phyloP scores from a whole-genome alignment of 2,888 invertebrate genomes.

The Anthoptus insignis region DNA sequence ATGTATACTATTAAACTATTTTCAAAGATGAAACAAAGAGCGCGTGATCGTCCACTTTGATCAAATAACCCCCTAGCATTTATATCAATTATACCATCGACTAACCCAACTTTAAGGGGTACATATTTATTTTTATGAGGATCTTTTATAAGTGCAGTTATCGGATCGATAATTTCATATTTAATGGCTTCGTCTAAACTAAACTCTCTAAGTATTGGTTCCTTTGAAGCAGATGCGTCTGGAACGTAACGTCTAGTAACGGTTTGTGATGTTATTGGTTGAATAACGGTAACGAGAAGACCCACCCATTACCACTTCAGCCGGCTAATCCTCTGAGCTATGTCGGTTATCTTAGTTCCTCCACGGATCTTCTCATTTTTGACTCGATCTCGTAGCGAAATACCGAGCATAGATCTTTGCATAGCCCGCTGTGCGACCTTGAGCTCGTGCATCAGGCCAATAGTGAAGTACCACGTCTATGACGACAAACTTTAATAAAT shows the following conservation, averaged over 20 bases:
- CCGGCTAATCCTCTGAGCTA: no score
- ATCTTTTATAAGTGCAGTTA: slow-evolving; percentile 93
- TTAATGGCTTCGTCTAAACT: slow-evolving; percentile 94
- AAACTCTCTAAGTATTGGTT: slow-evolving; percentile 89
- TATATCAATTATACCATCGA: slow-evolving; percentile 89
- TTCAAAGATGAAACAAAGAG: slow-evolving; percentile 92
- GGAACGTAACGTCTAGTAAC: slow-evolving; percentile 80
- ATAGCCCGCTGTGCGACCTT: no score
- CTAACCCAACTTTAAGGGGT: slow-evolving; percentile 89
- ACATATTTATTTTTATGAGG: slow-evolving; percentile 92
- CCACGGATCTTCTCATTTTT: no score
- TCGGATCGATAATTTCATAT: slow-evolving; percentile 92
- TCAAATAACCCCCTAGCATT: slow-evolving; percentile 91
- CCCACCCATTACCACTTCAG: no score
- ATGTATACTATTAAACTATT: slow-evolving; percentile 91
- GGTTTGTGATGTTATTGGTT: slow-evolving; percentile 88
- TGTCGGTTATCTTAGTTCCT: no score
- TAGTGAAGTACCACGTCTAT: no score
- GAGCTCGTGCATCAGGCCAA: no score
- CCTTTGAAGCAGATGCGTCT: slow-evolving; percentile 71
- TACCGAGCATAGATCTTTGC: no score
- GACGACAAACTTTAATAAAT: no score
- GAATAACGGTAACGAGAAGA: slow-evolving; percentile 92
- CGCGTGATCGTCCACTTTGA: slow-evolving; percentile 87
- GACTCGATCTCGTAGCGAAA: no score